Percentiles rank a stretch among this genome's conserved stretches.
These are phyloP conservation scores for Stichodactyla helianthus DNA, from an alignment of 64 coral and sea anemone species.

Conservation along the genomic window DNA sequence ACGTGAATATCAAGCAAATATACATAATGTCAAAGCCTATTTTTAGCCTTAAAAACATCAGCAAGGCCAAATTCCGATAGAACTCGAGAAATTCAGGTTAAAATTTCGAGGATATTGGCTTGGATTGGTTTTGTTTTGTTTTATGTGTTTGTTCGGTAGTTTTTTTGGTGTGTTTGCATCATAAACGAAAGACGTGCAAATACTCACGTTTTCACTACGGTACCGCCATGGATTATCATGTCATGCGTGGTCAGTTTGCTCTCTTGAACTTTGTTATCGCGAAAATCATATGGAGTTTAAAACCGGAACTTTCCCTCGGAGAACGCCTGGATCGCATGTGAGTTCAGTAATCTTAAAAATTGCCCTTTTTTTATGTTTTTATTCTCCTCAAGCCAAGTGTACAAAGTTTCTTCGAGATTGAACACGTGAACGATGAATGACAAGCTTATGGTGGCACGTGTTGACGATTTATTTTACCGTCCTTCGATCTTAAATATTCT, in stretches of 20 bases:
- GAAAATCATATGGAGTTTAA: background rate
- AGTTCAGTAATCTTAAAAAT: background rate
- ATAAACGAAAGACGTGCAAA: background rate
- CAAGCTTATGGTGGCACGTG: background rate
- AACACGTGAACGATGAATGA: background rate
- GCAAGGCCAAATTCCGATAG: background rate
- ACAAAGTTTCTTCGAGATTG: background rate
- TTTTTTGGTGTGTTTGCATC: background rate
- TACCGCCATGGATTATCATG: background rate
- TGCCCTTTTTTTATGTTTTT: background rate
- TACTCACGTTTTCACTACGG: background rate
- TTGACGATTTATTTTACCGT: background rate
- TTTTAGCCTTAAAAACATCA: background rate
- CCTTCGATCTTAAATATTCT: background rate
- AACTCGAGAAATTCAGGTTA: background rate
- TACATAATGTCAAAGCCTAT: background rate
- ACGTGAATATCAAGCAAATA: conserved; percentile 10
- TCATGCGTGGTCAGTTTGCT: background rate
- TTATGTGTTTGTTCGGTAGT: background rate
- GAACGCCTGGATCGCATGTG: background rate
- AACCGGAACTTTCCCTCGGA: background rate
- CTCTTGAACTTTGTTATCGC: background rate
- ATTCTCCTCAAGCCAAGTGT: background rate
- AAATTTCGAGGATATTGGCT: too few relatives aligned
- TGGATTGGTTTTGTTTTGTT: background rate